Conservation (phyloP, 2,888 invertebrate genomes). For the Microctonus brassicae region DNA sequence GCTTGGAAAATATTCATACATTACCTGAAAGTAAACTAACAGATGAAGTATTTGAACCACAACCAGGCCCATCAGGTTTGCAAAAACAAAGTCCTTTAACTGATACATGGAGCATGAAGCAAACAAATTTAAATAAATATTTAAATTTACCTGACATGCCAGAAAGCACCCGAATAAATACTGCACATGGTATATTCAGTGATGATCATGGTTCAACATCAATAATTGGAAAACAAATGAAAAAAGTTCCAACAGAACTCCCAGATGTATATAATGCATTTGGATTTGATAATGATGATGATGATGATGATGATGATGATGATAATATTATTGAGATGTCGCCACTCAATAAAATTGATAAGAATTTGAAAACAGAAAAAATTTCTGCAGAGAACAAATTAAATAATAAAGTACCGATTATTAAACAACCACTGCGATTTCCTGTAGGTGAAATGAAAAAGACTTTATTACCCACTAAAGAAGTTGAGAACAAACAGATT, state of each 20-base stretch:
- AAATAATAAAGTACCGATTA: neutral
- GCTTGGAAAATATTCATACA: neutral
- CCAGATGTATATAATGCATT: conserved; percentile 55
- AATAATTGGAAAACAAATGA: conserved; percentile 40
- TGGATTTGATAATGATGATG: conserved; percentile 56
- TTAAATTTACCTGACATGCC: conserved; percentile 58
- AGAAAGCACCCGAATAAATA: conserved; percentile 50
- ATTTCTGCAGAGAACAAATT: neutral
- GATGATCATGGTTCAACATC: conserved; percentile 52
- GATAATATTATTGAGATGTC: conserved; percentile 2
- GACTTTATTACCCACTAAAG: conserved; percentile 34
- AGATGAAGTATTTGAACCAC: conserved; percentile 14
- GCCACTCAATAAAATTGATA: conserved; percentile 13
- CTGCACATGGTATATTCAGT: conserved; percentile 57
- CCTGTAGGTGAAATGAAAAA: conserved; percentile 48
- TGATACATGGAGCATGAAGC: conserved; percentile 46
- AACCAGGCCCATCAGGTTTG: conserved; percentile 51
- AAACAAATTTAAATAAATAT: conserved; percentile 59
- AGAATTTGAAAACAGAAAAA: neutral
- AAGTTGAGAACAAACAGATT: neutral
- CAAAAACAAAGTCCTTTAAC: conserved; percentile 24
- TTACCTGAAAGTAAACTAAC: neutral
- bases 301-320: conserved; percentile 8
- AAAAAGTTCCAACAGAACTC: conserved; percentile 28
- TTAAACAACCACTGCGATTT: conserved; percentile 40